Conservation (phyloP, 2,797 vertebrate species). For the Amazona ochrocephala region DNA sequence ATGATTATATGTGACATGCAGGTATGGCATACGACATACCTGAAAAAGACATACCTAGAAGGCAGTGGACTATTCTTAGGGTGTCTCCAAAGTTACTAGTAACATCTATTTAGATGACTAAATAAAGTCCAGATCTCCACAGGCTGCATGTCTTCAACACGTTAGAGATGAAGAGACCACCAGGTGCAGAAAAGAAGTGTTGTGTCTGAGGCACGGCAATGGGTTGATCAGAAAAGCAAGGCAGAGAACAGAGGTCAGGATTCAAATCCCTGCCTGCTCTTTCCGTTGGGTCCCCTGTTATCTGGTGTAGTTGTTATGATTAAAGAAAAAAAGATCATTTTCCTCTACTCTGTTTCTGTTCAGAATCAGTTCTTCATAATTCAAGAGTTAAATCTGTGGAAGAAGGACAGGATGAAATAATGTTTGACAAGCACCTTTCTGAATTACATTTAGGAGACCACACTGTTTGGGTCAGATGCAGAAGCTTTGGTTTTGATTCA, state of each 20-base stretch:
- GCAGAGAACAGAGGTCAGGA: neutral
- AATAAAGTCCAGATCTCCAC: neutral
- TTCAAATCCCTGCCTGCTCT: neutral
- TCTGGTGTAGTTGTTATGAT: accelerated
- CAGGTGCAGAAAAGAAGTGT: neutral
- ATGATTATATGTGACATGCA: neutral
- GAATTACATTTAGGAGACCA: neutral
- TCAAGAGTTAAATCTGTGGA: neutral
- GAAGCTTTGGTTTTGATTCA: slow-evolving; percentile 41
- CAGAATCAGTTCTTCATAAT: neutral
- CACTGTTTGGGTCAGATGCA: neutral
- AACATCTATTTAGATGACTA: neutral
- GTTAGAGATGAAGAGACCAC: neutral
- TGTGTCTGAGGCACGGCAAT: accelerated
- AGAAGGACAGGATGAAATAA: neutral
- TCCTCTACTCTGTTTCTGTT: neutral
- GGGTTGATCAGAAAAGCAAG: neutral
- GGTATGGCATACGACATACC: neutral
- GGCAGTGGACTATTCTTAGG: neutral
- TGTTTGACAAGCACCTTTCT: neutral
- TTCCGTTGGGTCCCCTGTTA: accelerated
- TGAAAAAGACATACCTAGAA: neutral
- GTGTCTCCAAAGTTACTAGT: neutral
- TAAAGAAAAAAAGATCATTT: neutral
- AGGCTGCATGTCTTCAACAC: neutral